Percentiles rank a stretch among this genome's conserved stretches.
phyloP scores from a whole-genome alignment of 2,113 vertebrate species.

The Brachionichthys hirsutus region DNA sequence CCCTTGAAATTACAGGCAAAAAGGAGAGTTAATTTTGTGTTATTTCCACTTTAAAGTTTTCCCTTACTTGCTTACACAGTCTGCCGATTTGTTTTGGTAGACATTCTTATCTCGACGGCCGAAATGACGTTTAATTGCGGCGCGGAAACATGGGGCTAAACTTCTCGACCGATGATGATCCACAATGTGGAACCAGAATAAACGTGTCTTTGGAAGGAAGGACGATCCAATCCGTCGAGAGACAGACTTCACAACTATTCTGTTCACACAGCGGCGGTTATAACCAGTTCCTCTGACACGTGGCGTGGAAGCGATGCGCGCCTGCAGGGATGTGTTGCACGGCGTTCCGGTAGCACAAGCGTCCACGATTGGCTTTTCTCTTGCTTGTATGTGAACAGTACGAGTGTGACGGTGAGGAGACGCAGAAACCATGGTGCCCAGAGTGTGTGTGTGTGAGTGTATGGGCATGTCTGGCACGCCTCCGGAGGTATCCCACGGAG shows the following conservation, averaged over 20 bases:
- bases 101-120: constrained; percentile 66
- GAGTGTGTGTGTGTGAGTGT: constrained; percentile 18
- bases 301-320: constrained; percentile 42
- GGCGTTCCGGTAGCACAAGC: background rate
- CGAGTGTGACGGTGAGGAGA: constrained; percentile 36
- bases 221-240: too few species aligned
- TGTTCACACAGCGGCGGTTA: constrained; percentile 21
- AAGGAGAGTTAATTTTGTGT: constrained; percentile 58
- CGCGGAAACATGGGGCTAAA: constrained; percentile 45
- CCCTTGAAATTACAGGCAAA: constrained; percentile 65
- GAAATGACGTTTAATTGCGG: constrained; percentile 74
- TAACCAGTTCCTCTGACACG: constrained; percentile 35
- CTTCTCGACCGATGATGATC: constrained; percentile 14
- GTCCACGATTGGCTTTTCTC: constrained; percentile 12
- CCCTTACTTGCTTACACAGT: constrained; percentile 47
- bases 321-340: constrained; percentile 22
- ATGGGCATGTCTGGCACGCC: constrained; percentile 65
- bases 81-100: constrained; percentile 67
- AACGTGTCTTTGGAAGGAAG: too few species aligned
- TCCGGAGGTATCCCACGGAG: constrained; percentile 61
- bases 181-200: too few species aligned
- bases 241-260: constrained; percentile 10
- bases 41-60: constrained; percentile 74
- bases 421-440: constrained; percentile 3
- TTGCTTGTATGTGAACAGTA: constrained; percentile 31